Conservation (phyloP, 2,113 vertebrate species). For the Struthio camelus region DNA sequence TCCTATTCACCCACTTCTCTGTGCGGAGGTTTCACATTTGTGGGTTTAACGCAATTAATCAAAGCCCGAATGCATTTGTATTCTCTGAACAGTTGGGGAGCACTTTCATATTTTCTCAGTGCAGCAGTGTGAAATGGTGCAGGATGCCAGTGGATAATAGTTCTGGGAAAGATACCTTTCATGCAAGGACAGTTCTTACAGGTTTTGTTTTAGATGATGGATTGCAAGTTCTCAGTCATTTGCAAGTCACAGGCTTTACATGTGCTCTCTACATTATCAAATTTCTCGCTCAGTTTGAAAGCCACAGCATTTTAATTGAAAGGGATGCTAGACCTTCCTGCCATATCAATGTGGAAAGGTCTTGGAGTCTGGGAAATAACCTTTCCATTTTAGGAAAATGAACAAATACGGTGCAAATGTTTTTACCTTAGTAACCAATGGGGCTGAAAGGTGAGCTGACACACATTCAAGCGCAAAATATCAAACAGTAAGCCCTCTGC, state of each 20-base stretch:
- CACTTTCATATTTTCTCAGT: conserved; percentile 33
- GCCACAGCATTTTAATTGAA: conserved; percentile 53
- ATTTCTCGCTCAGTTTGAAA: conserved; percentile 63
- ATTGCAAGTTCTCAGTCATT: conserved; percentile 69
- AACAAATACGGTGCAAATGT: not conserved
- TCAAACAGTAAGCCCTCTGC: not conserved
- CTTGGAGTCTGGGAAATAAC: conserved; percentile 49
- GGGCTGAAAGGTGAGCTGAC: conserved; percentile 10
- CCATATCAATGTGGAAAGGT: conserved; percentile 22
- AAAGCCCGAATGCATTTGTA: conserved; percentile 44
- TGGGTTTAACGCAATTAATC: conserved; percentile 46
- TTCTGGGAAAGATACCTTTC: conserved; percentile 59
- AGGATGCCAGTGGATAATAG: conserved; percentile 48
- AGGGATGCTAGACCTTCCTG: conserved; percentile 28
- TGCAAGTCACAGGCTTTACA: conserved; percentile 60
- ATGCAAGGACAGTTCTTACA: conserved; percentile 65
- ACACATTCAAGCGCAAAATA: conserved; percentile 14
- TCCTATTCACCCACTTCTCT: conserved; percentile 38
- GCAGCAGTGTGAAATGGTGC: conserved; percentile 34
- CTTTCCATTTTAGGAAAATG: conserved; percentile 1
- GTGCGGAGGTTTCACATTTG: conserved; percentile 26
- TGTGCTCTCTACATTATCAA: conserved; percentile 60
- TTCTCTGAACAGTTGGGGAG: conserved; percentile 33
- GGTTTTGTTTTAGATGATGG: conserved; percentile 70
- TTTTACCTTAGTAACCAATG: conserved; percentile 5